phyloP scores from a whole-genome alignment of 2,797 vertebrate species.

The Novumbra hubbsi region DNA sequence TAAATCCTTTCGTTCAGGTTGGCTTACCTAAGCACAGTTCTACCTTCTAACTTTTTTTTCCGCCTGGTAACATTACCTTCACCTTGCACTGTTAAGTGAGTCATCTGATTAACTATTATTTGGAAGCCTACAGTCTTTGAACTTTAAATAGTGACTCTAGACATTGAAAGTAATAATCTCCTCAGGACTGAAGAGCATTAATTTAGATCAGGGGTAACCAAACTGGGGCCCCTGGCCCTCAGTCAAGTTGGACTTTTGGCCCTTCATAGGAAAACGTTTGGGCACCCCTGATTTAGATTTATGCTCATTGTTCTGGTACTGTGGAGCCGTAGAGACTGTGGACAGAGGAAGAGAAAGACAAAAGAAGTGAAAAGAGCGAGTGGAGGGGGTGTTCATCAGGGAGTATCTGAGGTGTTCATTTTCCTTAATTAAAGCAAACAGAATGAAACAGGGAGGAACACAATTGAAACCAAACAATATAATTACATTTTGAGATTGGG shows the following conservation, averaged over 20 bases:
- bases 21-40: background rate
- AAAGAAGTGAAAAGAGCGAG: slow-evolving; percentile 20
- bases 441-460: slow-evolving; percentile 58
- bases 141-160: slow-evolving; percentile 38
- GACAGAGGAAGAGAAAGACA: slow-evolving; percentile 2
- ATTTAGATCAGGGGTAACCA: background rate
- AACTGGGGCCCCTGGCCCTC: no score
- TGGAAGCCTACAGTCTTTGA: slow-evolving; percentile 33
- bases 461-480: slow-evolving; percentile 12
- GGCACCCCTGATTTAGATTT: no score
- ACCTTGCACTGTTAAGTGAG: background rate
- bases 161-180: slow-evolving; percentile 63
- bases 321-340: background rate
- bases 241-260: no score
- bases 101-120: slow-evolving; percentile 36
- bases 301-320: slow-evolving; percentile 9
- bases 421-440: background rate
- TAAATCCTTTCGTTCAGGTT: background rate
- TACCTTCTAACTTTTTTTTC: background rate
- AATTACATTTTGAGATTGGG: no score
- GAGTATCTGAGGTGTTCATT: no score
- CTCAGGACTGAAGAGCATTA: slow-evolving; percentile 47
- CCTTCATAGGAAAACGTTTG: no score
- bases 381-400: slow-evolving; percentile 6
- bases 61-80: background rate